Conservation (phyloP, 2,888 invertebrate species). For the Rhamnusium bicolor region DNA sequence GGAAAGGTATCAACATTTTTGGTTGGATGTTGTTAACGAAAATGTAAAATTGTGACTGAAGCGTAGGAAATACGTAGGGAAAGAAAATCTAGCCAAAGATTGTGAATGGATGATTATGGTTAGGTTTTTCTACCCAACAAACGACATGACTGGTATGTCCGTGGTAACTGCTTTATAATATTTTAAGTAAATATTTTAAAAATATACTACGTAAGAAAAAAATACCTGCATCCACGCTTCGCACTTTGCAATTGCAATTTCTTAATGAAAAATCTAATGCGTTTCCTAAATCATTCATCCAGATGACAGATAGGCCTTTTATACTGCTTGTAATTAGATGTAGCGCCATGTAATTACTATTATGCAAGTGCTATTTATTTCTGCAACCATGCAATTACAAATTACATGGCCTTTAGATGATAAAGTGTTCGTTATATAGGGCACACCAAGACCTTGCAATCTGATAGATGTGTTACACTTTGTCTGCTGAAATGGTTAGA, state of each 20-base stretch:
- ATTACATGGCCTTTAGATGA: slow-evolving; percentile 5
- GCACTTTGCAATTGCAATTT: neutral
- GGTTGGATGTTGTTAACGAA: too few species aligned
- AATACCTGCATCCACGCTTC: too few species aligned
- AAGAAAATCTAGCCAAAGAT: too few species aligned
- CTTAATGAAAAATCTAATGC: neutral
- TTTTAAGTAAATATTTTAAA: too few species aligned
- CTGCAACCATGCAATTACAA: slow-evolving; percentile 8
- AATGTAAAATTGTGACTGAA: too few species aligned
- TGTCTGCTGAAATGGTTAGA: neutral
- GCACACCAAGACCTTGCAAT: slow-evolving; percentile 6
- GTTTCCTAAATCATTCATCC: slow-evolving; percentile 13
- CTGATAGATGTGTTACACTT: neutral
- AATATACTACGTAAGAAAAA: too few species aligned
- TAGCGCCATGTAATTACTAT: slow-evolving; percentile 35
- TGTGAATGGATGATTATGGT: too few species aligned
- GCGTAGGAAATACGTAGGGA: too few species aligned
- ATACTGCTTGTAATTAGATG: slow-evolving; percentile 34
- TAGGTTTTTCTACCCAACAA: too few species aligned
- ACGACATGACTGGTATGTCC: too few species aligned
- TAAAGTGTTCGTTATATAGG: slow-evolving; percentile 1
- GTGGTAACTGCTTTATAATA: too few species aligned
- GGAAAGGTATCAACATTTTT: too few species aligned
- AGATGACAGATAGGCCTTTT: slow-evolving; percentile 33
- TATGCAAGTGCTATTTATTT: slow-evolving; percentile 15